Conservation (phyloP, 2,113 vertebrate genomes). For the Muntiacus reevesi region DNA sequence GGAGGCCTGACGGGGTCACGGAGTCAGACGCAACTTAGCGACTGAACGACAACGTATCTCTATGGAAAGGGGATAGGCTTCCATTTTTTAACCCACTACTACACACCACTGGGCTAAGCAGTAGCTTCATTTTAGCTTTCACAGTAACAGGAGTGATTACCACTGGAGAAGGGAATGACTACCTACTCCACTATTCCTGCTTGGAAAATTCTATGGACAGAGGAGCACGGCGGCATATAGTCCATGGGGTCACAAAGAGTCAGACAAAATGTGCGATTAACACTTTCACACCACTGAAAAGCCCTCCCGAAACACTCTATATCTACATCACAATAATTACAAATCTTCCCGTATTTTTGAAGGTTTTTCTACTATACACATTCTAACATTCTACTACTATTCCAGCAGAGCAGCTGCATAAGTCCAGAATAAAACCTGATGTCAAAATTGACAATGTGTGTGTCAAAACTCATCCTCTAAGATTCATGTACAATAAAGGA, state of each 20-base stretch:
- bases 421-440: background rate
- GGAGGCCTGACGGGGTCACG: background rate
- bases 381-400: background rate
- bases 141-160: background rate
- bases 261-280: background rate
- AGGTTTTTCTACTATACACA: background rate
- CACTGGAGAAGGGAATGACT: background rate
- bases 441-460: background rate
- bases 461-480: background rate
- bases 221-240: background rate
- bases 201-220: background rate
- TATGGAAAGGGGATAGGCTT: background rate
- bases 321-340: background rate
- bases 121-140: background rate
- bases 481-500: background rate
- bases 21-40: background rate
- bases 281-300: background rate
- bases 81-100: background rate
- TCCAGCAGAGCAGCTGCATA: background rate
- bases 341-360: background rate
- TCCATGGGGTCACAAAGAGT: background rate
- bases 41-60: background rate
- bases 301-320: background rate
- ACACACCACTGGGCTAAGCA: background rate
- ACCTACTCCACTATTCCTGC: background rate